phyloP scores from a whole-genome alignment of 2,797 vertebrate genomes.

The Sebastes reedi region DNA sequence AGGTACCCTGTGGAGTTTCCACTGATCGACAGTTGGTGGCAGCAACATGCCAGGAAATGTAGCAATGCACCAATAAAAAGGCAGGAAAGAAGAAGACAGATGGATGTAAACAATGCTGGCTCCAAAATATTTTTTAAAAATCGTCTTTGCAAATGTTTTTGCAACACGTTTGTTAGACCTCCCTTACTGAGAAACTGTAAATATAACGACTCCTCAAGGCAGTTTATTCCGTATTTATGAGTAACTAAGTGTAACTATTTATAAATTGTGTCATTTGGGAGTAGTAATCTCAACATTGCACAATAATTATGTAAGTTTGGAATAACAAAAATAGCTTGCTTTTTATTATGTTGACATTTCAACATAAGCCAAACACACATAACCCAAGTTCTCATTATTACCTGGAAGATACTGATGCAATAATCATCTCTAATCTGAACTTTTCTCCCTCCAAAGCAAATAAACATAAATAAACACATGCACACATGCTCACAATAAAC shows the following conservation, averaged over 20 bases:
- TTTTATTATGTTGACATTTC: not conserved
- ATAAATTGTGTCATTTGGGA: not conserved
- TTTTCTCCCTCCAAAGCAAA: not conserved
- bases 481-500: not conserved
- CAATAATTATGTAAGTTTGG: not conserved
- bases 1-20: not conserved
- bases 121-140: not conserved
- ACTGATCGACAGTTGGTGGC: not conserved
- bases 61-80: not conserved
- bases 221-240: not conserved
- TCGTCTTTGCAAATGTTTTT: not conserved
- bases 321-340: not conserved
- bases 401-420: not conserved
- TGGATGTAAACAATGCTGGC: not conserved
- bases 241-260: not conserved
- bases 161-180: not conserved
- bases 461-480: slow-evolving; percentile 1
- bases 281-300: not conserved
- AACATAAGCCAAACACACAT: not conserved
- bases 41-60: not conserved
- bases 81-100: not conserved
- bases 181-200: not conserved
- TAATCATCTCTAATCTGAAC: not conserved
- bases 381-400: not conserved
- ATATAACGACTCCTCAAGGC: not conserved